Evolutionary conservation across 2,113 vertebrate species (phyloP), one percentile per base, ranked within the genome.

Genomic region (Pteronura brasiliensis): DNA sequence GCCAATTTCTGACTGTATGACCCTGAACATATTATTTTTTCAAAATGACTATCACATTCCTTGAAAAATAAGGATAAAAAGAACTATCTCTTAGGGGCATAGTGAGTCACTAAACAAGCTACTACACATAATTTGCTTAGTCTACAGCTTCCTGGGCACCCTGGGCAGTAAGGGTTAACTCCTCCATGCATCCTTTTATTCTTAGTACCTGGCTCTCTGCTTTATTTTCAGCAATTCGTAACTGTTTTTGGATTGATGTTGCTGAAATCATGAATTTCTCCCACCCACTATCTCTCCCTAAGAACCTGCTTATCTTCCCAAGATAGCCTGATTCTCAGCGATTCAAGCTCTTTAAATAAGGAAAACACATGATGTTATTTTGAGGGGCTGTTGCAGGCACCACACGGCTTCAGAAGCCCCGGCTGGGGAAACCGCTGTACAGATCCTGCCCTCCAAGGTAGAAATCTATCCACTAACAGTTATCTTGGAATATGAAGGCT

Each of bases 21-120:
- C 3, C 3, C 17, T 79, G 42, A 93, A 55, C 8, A 9, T 74
- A 36, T 17, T 87, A 59, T 63, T 27, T 36, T 95, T 96, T 80
- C 55, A 84, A 59, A 95, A 90, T 7, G 25, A 7, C 27, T 67
- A 88, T 96, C 47, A 59, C 42, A 7, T 82, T 72, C 61, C 47
- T 18, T 49, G 39, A 44, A 86, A 76, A 23, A 23, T 13, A 52
- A 21, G 13, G 27, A 21, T 9, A 74, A 88, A 5, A 71, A 39
- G 57, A 49, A 34, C 0, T 3, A 20, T 44, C 7, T 52, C 17
- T 81, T 59, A 14, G 17, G 59, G 8, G 59, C 23, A 29, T 44
- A 61, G 34, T 39, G 42, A 57, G 8, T 65, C 63, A 34, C 15
- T 27, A 44, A 47, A 39, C 4, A 77, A 71, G 9, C 47, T 14